phyloP scores from a whole-genome alignment of 2,888 invertebrate species.

The Parnassius orleans region DNA sequence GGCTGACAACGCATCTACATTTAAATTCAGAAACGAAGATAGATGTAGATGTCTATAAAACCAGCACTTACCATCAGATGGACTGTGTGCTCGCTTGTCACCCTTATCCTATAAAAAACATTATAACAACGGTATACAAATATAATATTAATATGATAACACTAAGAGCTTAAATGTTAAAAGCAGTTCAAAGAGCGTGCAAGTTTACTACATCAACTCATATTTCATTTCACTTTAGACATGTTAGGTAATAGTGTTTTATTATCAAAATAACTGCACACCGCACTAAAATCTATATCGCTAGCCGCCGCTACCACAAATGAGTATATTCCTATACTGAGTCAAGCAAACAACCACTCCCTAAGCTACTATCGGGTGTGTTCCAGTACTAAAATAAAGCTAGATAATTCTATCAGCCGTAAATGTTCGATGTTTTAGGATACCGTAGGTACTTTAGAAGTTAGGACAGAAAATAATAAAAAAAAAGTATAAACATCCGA shows the following conservation, averaged over 20 bases:
- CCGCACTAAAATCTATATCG: background rate
- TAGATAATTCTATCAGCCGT: background rate
- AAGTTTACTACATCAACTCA: background rate
- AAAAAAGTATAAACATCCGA: too few species aligned
- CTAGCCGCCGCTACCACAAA: background rate
- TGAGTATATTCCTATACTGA: background rate
- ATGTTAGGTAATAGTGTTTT: background rate
- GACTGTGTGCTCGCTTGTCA: too few species aligned
- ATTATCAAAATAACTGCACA: background rate
- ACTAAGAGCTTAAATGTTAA: constrained; percentile 1
- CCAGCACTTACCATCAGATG: too few species aligned
- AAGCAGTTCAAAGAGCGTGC: constrained; percentile 1
- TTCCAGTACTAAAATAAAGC: constrained; percentile 2
- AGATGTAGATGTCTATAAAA: too few species aligned
- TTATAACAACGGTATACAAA: too few species aligned
- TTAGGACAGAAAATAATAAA: too few species aligned
- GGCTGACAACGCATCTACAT: too few species aligned
- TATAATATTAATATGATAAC: too few species aligned
- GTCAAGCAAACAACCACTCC: constrained; percentile 1
- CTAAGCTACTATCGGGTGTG: constrained; percentile 10
- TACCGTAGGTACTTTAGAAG: too few species aligned
- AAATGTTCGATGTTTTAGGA: too few species aligned
- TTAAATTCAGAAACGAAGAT: too few species aligned
- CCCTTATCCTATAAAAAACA: too few species aligned
- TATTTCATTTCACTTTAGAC: background rate